Evolutionary conservation across 2,113 vertebrate species (phyloP).

Genomic region (Oryzias curvinotus): DNA sequence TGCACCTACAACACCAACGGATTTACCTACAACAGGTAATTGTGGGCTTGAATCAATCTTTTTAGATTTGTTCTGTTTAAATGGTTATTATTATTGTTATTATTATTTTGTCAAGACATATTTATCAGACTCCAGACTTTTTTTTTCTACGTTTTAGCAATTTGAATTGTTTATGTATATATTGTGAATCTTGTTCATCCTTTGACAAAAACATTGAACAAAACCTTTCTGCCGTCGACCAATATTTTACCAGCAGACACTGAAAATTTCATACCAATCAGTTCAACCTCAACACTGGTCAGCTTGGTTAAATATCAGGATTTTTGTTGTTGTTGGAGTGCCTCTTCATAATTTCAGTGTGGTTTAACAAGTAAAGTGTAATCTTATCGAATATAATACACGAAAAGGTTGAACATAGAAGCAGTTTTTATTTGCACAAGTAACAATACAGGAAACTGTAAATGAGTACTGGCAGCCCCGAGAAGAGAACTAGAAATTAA

Average conservation of each 20-base stretch:
- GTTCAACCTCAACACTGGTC: not conserved
- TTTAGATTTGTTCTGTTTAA: not conserved
- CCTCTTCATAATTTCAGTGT: too few relatives aligned
- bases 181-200: not conserved
- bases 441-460: too few relatives aligned
- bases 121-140: not conserved
- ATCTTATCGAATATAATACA: too few relatives aligned
- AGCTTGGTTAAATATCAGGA: too few relatives aligned
- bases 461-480: too few relatives aligned
- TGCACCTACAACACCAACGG: not conserved
- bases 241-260: not conserved
- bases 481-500: too few relatives aligned
- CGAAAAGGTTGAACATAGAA: too few relatives aligned
- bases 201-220: not conserved
- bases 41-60: not conserved
- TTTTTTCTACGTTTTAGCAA: too few relatives aligned
- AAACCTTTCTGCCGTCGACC: not conserved
- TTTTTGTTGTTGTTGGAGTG: too few relatives aligned
- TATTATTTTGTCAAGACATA: not conserved
- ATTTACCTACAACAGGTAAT: not conserved
- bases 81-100: not conserved
- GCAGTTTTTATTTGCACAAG: too few relatives aligned
- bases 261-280: not conserved
- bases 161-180: too few relatives aligned
- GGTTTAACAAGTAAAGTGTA: not conserved